Evolutionary conservation across 2,888 invertebrate species (phyloP), one percentile per base, ranked within the genome.

Genomic region (Drosophila paracracens): DNA sequence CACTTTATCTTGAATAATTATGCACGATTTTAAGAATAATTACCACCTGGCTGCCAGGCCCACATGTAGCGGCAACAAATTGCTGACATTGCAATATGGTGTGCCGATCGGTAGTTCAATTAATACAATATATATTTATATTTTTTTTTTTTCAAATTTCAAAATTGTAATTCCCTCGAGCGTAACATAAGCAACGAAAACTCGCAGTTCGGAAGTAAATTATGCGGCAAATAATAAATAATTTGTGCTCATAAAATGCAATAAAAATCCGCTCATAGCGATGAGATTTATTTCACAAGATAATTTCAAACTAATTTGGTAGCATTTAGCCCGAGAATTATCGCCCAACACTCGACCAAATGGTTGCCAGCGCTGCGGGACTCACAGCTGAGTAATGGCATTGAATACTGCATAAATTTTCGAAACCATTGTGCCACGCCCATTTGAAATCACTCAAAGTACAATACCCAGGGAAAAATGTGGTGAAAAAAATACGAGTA

Each of bases 351-450:
- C 52, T 69, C 51, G 64, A 25, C 62, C 61, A 21, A 66, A 35
- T 62, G 50, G 74, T 56, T 29, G 56, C 29, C 52, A 63, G 56
- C 79, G 46, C 76, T 59, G 75, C 79, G 81, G 77, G 81, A 71
- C 40, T 60, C 68, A 54, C 84, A 69, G 81, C 88, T 89, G 85
- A 89, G 66, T 80, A 85, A 85, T 85, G 85, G 80, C 85, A 85
- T 89, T 88, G 89, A 88, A 80, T 85, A 82, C 83, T 85, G 89
- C 89, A 85, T 85, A 89, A 80, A 85, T 89, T 82, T 77, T 60
- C 29, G 54, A 58, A 59, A 63, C 59, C 70, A 53, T 67, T 50
- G 53, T 18, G 59, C 38, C 71, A 85, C 85, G 88, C 85, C 85
- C 78, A 71, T 56, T 64, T 77, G 68, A 70, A 84, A 88, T 89